Base-by-base conservation (phyloP, 1,140 invertebrate genomes). In the Sycobia sp. region DNA sequence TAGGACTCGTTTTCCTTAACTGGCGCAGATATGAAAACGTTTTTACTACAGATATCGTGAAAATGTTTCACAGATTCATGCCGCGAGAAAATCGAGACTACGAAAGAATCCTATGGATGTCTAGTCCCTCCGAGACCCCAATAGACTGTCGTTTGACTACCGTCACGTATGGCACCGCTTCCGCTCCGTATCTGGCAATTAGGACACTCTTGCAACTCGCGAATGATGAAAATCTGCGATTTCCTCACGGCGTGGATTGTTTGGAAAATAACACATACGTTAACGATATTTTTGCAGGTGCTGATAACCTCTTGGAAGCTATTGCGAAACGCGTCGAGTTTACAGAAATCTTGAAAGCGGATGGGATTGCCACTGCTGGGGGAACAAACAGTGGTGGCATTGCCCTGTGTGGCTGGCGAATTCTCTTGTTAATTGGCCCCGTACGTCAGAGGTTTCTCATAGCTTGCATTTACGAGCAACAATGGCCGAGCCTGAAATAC, bases 301-400 rank as follows among this genome's bases (percentile, higher is more conserved):
- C 16, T 22, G 11, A 59, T 18, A 20, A 47, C n/a, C 10, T 22
- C 10, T 3, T 5, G n/a, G 10, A 9, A 1, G 32, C 50, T 13
- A 4, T 20, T 4, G 8, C 18, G 10, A 53, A 38, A 13, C 2
- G 18, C 5, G 5, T 13, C 9, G 4, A 38, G 8, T 13, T 53
- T 2, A 23, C 13, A 3, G 18, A 10, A 1, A 4, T 53, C 3
- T 18, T 50, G 4, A 14, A 8, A 11, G 7, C 44, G 1, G 23
- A 1, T 4, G 44, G 44, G 7, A 47, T 47, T 13, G 23, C 25
- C n/a, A 4, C 55, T 8, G 51, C 36, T 7, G 55, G 1, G 13
- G 66, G 16, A 53, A 69, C 67, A 13, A 65, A 8, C 56, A 79
- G 8, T 82, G 77, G 77, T 78, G 72, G 73, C 18, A 58, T 13